Evolutionary conservation across 2,888 invertebrate species (phyloP), one percentile per base, ranked within the genome.

Genomic region (Drosophila putrida): DNA sequence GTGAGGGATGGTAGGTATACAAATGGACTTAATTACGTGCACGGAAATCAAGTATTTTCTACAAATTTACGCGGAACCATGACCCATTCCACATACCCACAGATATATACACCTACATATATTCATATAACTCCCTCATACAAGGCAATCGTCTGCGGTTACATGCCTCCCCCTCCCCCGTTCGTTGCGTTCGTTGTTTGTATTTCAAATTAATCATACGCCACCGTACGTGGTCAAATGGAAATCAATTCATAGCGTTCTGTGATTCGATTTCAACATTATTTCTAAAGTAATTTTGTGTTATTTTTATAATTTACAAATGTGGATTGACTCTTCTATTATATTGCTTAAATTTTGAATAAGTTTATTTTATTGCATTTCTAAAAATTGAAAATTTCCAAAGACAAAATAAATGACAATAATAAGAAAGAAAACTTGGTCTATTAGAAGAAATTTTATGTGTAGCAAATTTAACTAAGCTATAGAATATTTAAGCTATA

Each of bases 141-240:
- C 38, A 53, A 39, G 75, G 70, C 55, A 58, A 64, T 60, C 73
- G 88, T 73, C 64, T 82, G 88, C 70, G 82, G 82, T 81, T 73
- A 73, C 72, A 47, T 47, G 65, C 55, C 62, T 64, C 61, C 66
- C 57, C 57, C 38, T 11, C 3, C 20, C 20, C 20, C 20, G 3
- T 74, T 43, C 60, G 60, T 61, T 74, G 47, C 60, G 60, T 61
- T 75, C 44, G 74, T 66, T 88, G 88, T 85, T 88, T 85, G 87
- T 86, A 81, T 86, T 85, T 88, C 84, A 85, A 88, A 85, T 85
- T 85, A 88, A 85, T 85, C 84, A 88, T 88, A 86, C 84, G 87
- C 79, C 75, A 61, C 62, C 49, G 68, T 59, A 58, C 78, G 44
- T 66, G 67, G 63, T 65, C 70, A 54, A 53, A 62, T 63, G 61